These are phyloP conservation scores for Trachurus trachurus DNA, from an alignment of 2,797 vertebrate species.

Conservation along the genomic window DNA sequence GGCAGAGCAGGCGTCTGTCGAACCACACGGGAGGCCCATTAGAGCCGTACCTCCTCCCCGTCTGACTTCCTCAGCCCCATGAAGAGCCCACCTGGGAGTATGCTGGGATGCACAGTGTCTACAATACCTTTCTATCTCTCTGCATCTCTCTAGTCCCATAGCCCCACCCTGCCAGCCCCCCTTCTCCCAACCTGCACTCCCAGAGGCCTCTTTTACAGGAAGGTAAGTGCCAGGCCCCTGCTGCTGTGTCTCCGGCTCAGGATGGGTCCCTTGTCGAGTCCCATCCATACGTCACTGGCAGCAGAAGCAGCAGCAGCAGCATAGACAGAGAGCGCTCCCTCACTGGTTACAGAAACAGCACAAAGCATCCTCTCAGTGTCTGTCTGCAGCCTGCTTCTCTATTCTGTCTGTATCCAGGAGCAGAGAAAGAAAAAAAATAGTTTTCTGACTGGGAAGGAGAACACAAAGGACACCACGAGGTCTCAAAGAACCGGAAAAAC, in stretches of 20 bases:
- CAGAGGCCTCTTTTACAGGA: conserved; percentile 67
- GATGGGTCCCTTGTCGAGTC: conserved; percentile 80
- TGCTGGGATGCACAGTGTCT: conserved; percentile 47
- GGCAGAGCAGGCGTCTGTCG: conserved; percentile 31
- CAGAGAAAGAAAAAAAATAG: conserved; percentile 44
- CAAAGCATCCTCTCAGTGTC: conserved; percentile 61
- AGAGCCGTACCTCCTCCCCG: conserved; percentile 58
- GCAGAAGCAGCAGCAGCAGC: conserved; percentile 7
- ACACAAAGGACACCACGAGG: background rate
- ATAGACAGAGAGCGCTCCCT: conserved; percentile 65
- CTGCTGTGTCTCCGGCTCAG: conserved; percentile 74
- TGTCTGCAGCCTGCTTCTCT: conserved; percentile 59
- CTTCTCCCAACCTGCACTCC: conserved; percentile 44
- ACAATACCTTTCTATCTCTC: conserved; percentile 17
- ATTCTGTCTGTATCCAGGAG: conserved; percentile 54
- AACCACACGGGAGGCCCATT: conserved; percentile 71
- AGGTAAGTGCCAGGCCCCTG: conserved; percentile 73
- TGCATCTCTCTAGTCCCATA: background rate
- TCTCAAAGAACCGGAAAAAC: conserved; percentile 22
- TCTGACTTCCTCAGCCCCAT: conserved; percentile 71
- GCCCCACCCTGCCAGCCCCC: background rate
- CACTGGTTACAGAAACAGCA: conserved; percentile 51
- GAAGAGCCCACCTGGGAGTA: conserved; percentile 73
- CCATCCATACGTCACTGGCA: conserved; percentile 72
- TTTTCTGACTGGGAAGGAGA: conserved; percentile 37